phyloP scores from a whole-genome alignment of 2,888 invertebrate genomes.

The Apomyelois bistriatella region DNA sequence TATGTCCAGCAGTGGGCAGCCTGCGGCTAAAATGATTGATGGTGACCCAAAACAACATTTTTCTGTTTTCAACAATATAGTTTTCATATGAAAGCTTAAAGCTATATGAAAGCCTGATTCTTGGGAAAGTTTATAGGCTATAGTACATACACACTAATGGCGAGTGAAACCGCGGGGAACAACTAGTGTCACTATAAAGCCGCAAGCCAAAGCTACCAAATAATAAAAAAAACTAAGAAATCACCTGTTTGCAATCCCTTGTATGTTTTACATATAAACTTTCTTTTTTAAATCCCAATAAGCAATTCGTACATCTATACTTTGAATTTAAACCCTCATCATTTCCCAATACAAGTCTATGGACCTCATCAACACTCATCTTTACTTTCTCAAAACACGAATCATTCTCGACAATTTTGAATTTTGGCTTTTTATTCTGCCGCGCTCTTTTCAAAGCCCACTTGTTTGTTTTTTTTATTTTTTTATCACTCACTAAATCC shows the following conservation, averaged over 20 bases:
- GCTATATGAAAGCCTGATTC: no score
- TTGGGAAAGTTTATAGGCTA: no score
- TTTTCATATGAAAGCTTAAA: no score
- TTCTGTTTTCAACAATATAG: no score
- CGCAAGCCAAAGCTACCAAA: no score
- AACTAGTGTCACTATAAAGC: no score
- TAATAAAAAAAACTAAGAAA: constrained; percentile 2
- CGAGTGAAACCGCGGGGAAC: no score
- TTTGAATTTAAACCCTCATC: constrained; percentile 23
- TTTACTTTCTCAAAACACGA: constrained; percentile 24
- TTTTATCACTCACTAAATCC: background rate
- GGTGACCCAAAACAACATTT: no score
- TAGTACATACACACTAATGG: no score
- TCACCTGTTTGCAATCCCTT: constrained; percentile 23
- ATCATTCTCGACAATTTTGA: constrained; percentile 27
- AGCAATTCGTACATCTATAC: constrained; percentile 31
- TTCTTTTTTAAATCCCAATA: constrained; percentile 22
- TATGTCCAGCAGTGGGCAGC: no score
- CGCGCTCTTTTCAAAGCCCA: constrained; percentile 34
- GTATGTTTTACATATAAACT: constrained; percentile 23
- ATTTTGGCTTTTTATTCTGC: constrained; percentile 40
- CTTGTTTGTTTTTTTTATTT: constrained; percentile 24
- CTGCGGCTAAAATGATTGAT: no score
- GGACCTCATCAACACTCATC: constrained; percentile 23
- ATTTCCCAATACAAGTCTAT: no score